phyloP scores from a whole-genome alignment of 2,113 vertebrate genomes.

The Petroica traversi region DNA sequence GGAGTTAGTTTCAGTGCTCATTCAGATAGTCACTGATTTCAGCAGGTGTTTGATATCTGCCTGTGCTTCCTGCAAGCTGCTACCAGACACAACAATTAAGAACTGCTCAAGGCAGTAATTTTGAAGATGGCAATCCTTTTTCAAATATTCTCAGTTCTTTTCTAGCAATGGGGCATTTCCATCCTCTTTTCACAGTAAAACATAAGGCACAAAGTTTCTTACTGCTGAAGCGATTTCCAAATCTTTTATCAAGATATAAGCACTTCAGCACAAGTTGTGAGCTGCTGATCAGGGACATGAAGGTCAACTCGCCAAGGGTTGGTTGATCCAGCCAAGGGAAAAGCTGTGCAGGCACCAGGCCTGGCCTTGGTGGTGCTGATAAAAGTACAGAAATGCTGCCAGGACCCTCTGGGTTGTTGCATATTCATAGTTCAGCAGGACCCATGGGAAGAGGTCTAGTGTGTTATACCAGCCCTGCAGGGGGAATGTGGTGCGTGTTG shows the following conservation, averaged over 20 bases:
- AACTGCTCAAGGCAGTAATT: background rate
- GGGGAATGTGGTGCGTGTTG: background rate
- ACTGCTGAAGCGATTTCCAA: background rate
- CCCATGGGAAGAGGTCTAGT: background rate
- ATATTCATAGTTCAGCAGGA: background rate
- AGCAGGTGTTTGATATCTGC: background rate
- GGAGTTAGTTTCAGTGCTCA: background rate
- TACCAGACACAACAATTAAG: background rate
- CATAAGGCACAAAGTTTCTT: background rate
- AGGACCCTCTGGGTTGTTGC: background rate
- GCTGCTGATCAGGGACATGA: background rate
- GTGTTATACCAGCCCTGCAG: background rate
- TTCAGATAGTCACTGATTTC: background rate
- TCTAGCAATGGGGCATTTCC: background rate
- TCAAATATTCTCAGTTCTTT: background rate
- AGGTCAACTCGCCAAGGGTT: background rate
- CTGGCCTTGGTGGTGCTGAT: background rate
- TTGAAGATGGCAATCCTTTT: background rate
- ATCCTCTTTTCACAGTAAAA: background rate
- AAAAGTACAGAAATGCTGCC: background rate
- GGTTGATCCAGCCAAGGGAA: background rate
- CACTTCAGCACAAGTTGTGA: background rate
- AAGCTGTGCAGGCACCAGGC: background rate
- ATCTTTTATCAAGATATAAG: background rate
- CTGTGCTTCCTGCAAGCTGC: background rate